Percentiles rank a stretch among this genome's conserved stretches.
These are phyloP conservation scores for Ommatoiulus sabulosus DNA, from an alignment of 2,888 invertebrate species.

Conservation along the genomic window DNA sequence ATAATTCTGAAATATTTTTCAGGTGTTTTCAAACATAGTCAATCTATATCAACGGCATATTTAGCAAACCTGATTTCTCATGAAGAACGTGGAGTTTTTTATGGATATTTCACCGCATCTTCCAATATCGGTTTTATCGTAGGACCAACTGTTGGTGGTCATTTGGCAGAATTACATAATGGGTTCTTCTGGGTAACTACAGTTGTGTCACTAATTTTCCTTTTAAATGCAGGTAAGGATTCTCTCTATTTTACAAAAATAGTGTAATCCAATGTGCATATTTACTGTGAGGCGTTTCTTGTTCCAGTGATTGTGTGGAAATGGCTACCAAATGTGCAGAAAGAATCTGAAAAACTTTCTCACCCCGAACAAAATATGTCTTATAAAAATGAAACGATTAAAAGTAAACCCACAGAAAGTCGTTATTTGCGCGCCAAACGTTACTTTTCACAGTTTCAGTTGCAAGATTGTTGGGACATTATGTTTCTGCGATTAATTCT, in stretches of 20 bases:
- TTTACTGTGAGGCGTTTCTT: background rate
- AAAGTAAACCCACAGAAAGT: background rate
- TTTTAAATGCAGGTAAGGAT: constrained; percentile 64
- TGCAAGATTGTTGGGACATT: constrained; percentile 66
- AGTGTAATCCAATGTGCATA: background rate
- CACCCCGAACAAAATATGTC: too few species aligned
- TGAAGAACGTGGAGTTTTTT: constrained; percentile 63
- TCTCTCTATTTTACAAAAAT: background rate
- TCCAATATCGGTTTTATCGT: constrained; percentile 66
- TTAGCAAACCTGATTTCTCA: constrained; percentile 64
- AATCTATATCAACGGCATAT: constrained; percentile 65
- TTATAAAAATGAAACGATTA: background rate
- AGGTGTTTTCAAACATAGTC: constrained; percentile 68
- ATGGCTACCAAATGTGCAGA: constrained; percentile 39
- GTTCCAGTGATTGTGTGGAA: constrained; percentile 52
- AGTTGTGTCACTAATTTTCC: constrained; percentile 64
- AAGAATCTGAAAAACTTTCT: too few species aligned
- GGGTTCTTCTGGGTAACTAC: constrained; percentile 65
- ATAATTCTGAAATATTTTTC: too few species aligned
- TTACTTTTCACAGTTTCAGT: constrained; percentile 63
- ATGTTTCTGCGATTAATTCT: constrained; percentile 66
- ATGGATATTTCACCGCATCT: constrained; percentile 66
- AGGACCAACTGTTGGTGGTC: constrained; percentile 67
- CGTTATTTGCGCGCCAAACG: constrained; percentile 24
- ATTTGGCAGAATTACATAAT: constrained; percentile 64